Conservation (phyloP, 30 jellyfish, hydroid and myxozoan genomes). For the Chironex yamaguchii region DNA sequence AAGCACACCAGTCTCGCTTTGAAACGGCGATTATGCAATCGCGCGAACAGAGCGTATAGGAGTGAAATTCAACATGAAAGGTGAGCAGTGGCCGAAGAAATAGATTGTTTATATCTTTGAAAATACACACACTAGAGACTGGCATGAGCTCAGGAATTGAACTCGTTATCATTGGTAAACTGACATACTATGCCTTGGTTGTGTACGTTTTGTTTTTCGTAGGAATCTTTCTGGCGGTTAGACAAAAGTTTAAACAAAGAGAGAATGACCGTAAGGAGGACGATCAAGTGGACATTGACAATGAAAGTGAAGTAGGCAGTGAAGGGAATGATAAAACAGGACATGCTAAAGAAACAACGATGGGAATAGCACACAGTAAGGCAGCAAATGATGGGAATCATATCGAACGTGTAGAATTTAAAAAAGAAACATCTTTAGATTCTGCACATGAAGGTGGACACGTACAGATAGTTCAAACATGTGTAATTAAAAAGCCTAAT, state of each 20-base stretch:
- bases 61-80: no score
- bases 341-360: neutral
- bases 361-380: neutral
- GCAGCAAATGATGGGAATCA: neutral
- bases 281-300: neutral
- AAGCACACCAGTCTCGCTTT: no score
- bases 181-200: constrained; percentile 74
- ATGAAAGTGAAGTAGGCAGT: neutral
- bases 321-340: no score
- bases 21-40: no score
- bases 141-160: constrained; percentile 82
- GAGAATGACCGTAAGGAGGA: constrained; percentile 6
- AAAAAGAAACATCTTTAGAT: neutral
- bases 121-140: no score
- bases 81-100: no score
- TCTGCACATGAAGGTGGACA: neutral
- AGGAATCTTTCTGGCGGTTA: constrained; percentile 78
- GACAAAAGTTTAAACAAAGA: constrained; percentile 70
- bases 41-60: no score
- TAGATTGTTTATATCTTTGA: no score
- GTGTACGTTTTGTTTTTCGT: constrained; percentile 68
- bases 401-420: constrained; percentile 42
- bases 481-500: neutral
- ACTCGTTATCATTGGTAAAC: constrained; percentile 69
- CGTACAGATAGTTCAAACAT: neutral